These are phyloP conservation scores for Eupithecia tripunctaria DNA, from an alignment of 2,888 invertebrate genomes.

Conservation along the genomic window DNA sequence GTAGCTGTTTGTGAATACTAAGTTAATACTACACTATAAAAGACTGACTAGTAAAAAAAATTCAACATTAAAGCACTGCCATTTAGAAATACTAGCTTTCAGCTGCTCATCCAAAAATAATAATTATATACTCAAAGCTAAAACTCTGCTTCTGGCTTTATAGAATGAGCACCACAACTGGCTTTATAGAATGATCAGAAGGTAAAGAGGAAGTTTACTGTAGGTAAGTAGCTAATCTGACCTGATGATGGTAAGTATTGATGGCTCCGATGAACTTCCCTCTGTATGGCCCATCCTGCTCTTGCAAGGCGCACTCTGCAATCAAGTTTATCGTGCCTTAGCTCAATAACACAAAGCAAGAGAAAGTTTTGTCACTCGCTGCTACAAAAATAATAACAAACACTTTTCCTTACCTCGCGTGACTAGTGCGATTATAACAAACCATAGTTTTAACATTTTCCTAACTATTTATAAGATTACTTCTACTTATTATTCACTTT, in stretches of 20 bases:
- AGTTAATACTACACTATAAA: too few relatives aligned
- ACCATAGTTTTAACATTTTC: constrained; percentile 63
- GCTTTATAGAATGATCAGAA: constrained; percentile 2
- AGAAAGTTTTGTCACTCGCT: constrained; percentile 62
- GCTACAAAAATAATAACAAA: constrained; percentile 13
- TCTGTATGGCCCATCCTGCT: constrained; percentile 89
- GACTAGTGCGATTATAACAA: constrained; percentile 58
- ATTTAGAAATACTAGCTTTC: too few relatives aligned
- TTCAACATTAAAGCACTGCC: too few relatives aligned
- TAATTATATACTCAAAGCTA: background rate
- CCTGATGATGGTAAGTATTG: constrained; percentile 95
- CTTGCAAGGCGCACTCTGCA: constrained; percentile 78
- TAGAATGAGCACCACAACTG: too few relatives aligned
- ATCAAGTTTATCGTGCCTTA: constrained; percentile 41
- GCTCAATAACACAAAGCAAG: constrained; percentile 44
- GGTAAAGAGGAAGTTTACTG: background rate
- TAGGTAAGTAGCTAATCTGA: constrained; percentile 44
- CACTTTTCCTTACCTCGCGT: constrained; percentile 57
- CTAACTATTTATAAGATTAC: constrained; percentile 43
- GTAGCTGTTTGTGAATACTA: too few relatives aligned
- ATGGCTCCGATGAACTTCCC: constrained; percentile 93
- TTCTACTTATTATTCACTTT: constrained; percentile 50
- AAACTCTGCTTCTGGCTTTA: background rate
- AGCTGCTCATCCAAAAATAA: too few relatives aligned
- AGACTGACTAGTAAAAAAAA: too few relatives aligned